phyloP scores from a whole-genome alignment of 2,888 invertebrate genomes.

The Bugulina stolonifera region DNA sequence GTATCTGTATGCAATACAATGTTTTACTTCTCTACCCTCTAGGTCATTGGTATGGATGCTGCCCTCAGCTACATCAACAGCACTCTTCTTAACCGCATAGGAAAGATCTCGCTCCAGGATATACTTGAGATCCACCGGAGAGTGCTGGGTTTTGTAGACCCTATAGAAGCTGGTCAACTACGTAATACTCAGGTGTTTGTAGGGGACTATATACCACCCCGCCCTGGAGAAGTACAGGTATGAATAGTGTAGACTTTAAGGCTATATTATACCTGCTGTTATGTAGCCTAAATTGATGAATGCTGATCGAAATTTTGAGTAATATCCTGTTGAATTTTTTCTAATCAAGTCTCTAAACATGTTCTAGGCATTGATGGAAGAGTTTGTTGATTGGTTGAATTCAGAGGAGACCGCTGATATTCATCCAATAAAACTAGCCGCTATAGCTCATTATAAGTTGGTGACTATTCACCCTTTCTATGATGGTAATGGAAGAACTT shows the following conservation, averaged over 20 bases:
- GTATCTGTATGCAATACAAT: too few relatives aligned
- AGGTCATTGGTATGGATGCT: slow-evolving; percentile 68
- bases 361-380: slow-evolving; percentile 65
- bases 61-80: slow-evolving; percentile 83
- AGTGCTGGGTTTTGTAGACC: slow-evolving; percentile 90
- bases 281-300: too few relatives aligned
- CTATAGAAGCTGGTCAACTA: slow-evolving; percentile 80
- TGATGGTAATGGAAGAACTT: slow-evolving; percentile 94
- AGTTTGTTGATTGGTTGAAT: slow-evolving; percentile 82
- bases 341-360: neutral
- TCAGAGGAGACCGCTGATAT: slow-evolving; percentile 76
- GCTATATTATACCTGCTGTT: too few relatives aligned
- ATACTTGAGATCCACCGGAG: slow-evolving; percentile 85
- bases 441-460: slow-evolving; percentile 90
- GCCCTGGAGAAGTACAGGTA: slow-evolving; percentile 69
- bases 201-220: slow-evolving; percentile 87
- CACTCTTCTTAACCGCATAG: slow-evolving; percentile 63
- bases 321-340: neutral
- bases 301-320: too few relatives aligned
- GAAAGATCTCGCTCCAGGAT: slow-evolving; percentile 74
- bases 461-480: slow-evolving; percentile 95
- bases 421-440: slow-evolving; percentile 90
- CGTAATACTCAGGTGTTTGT: slow-evolving; percentile 73
- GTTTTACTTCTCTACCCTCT: too few relatives aligned
- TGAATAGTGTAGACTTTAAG: too few relatives aligned